Evolutionary conservation across 2,113 vertebrate genomes (phyloP), one percentile per base, ranked within the genome.

Genomic region (Scopus umbretta): DNA sequence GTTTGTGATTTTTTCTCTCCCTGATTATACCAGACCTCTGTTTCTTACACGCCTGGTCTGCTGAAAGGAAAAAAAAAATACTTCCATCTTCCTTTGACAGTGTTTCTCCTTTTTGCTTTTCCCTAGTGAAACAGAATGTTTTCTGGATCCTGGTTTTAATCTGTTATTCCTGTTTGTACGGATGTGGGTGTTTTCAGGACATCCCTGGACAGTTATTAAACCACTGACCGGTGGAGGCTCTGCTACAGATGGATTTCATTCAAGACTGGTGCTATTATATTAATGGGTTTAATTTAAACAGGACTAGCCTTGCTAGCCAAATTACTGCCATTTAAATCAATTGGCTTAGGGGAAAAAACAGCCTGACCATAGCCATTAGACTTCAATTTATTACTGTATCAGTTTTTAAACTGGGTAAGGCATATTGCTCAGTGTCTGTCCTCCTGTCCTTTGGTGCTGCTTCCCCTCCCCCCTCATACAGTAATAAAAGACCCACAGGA

Each of bases 241-340:
- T 97, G 96, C 92, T 97, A 93, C 96, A 98, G 96, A 98, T 86
- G 95, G 94, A 97, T 98, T 98, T 98, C 97, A 97, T 98, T 98
- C 97, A 97, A 95, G 96, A 97, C 96, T 97, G 96, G 97, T 97
- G 97, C 97, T 98, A 97, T 98, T 98, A 98, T 98, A 98, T 98
- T 98, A 98, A 98, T 98, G 98, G 97, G 76, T 98, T 98, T 98
- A 98, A 98, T 98, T 98, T 98, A 98, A 98, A 98, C 97, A 98
- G 96, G 96, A 98, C 98, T 98, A 97, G 97, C 92, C 97, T 98
- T 96, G 70, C 98, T 98, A 97, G 97, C 97, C 98, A 98, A 98
- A 98, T 98, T 98, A 98, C 98, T 98, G 97, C 98, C 96, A 98
- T 98, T 98, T 98, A 98, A 98, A 98, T 98, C 98, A 98, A 98